Evolutionary conservation across 2,888 invertebrate species (phyloP).

Genomic region (Plutella xylostella): DNA sequence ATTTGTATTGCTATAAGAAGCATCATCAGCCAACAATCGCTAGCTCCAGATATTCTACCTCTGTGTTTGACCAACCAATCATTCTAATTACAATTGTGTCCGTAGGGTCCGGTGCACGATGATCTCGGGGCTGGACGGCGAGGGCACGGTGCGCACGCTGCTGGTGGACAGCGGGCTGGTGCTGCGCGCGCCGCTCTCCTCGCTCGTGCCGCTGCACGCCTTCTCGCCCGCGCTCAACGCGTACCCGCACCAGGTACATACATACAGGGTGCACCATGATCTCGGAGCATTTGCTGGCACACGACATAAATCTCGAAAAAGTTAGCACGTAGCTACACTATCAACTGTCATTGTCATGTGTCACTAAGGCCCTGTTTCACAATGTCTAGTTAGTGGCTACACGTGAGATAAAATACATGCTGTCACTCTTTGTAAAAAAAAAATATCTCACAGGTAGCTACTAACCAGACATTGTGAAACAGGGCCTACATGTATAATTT

Average conservation of each 20-base stretch:
- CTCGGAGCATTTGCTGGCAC: background rate
- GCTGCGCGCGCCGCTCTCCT: slow-evolving; percentile 55
- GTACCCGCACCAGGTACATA: slow-evolving; percentile 66
- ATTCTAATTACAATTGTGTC: background rate
- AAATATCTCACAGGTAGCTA: no score
- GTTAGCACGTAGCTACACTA: no score
- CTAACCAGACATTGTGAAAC: no score
- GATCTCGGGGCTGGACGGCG: slow-evolving; percentile 56
- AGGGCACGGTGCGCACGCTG: slow-evolving; percentile 57
- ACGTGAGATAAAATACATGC: no score
- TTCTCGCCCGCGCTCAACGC: slow-evolving; percentile 68
- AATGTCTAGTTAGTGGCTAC: no score
- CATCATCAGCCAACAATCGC: background rate
- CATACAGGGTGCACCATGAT: no score
- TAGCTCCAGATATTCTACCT: background rate
- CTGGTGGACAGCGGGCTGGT: slow-evolving; percentile 59
- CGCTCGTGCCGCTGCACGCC: slow-evolving; percentile 49
- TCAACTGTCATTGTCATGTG: no score
- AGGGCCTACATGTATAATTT: no score
- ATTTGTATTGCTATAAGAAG: no score
- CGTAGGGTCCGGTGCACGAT: slow-evolving; percentile 54
- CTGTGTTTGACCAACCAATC: background rate
- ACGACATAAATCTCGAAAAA: no score
- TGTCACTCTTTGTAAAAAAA: no score
- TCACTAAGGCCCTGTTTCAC: no score